Evolutionary conservation across 2,888 invertebrate genomes (phyloP).

Genomic region (Sesamia inferens): DNA sequence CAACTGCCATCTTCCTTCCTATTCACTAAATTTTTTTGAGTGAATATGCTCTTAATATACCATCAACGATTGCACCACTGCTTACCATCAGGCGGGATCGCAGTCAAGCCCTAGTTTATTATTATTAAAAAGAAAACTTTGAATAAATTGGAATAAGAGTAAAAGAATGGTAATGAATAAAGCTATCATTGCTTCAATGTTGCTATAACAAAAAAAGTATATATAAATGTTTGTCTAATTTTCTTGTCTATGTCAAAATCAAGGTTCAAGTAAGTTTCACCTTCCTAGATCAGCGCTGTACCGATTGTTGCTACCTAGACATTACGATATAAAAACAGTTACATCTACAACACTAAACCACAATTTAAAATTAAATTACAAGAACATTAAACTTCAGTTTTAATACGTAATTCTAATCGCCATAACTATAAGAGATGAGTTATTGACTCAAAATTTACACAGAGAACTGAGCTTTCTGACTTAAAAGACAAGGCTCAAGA

Average conservation of each 20-base stretch:
- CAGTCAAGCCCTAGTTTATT: too few relatives aligned
- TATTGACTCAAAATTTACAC: slow-evolving; percentile 35
- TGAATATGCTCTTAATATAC: too few relatives aligned
- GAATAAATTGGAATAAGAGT: too few relatives aligned
- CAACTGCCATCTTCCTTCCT: too few relatives aligned
- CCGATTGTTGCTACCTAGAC: slow-evolving; percentile 20
- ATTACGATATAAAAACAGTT: slow-evolving; percentile 28
- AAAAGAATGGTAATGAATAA: too few relatives aligned
- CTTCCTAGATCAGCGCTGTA: not conserved
- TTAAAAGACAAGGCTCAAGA: slow-evolving; percentile 9
- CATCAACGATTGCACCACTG: too few relatives aligned
- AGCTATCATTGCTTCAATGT: too few relatives aligned
- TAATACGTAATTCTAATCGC: slow-evolving; percentile 63
- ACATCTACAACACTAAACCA: slow-evolving; percentile 35
- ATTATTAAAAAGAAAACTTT: too few relatives aligned
- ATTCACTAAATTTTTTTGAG: too few relatives aligned
- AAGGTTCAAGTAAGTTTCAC: not conserved
- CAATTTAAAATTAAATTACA: slow-evolving; percentile 56
- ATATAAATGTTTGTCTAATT: too few relatives aligned
- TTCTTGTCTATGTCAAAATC: not conserved
- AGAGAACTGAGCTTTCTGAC: not conserved
- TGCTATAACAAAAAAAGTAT: not conserved
- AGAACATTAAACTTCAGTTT: slow-evolving; percentile 61
- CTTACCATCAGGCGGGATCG: too few relatives aligned
- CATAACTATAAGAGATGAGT: slow-evolving; percentile 63